These are phyloP conservation scores for Lysandra coridon DNA, from an alignment of 2,888 invertebrate species.

Conservation along the genomic window DNA sequence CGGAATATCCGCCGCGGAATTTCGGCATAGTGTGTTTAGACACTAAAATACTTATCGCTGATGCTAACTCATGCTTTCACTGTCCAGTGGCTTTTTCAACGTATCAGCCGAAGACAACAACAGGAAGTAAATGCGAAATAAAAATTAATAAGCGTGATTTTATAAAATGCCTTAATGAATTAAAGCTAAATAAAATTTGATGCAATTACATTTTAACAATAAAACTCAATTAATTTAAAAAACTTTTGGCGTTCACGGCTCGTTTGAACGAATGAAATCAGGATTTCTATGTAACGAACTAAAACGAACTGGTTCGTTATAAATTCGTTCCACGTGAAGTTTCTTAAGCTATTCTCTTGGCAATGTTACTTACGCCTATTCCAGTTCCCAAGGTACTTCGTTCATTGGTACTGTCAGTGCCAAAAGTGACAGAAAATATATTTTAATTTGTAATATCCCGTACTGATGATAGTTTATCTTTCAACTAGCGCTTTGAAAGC, in stretches of 20 bases:
- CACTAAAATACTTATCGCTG: too few species aligned
- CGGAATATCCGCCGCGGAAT: too few species aligned
- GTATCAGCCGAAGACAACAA: not conserved
- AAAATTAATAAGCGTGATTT: not conserved
- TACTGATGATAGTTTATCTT: not conserved
- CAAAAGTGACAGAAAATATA: not conserved
- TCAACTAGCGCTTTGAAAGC: not conserved
- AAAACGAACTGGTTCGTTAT: conserved; percentile 33
- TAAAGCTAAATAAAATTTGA: not conserved
- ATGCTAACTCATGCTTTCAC: too few species aligned
- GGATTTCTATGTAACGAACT: conserved; percentile 17
- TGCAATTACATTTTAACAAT: not conserved
- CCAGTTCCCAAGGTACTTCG: conserved; percentile 54
- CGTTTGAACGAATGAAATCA: conserved; percentile 6
- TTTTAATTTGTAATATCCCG: not conserved
- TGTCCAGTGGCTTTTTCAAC: too few species aligned
- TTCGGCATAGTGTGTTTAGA: too few species aligned
- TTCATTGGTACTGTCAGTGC: conserved; percentile 42
- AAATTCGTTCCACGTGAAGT: conserved; percentile 37
- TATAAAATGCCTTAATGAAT: not conserved
- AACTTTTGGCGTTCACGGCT: not conserved
- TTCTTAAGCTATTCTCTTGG: conserved; percentile 37
- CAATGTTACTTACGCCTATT: conserved; percentile 40
- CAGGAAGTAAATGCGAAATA: not conserved
- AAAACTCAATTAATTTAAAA: conserved; percentile 2